Evolutionary conservation across 2,888 invertebrate species (phyloP).

Genomic region (Melinaea menophilus): DNA sequence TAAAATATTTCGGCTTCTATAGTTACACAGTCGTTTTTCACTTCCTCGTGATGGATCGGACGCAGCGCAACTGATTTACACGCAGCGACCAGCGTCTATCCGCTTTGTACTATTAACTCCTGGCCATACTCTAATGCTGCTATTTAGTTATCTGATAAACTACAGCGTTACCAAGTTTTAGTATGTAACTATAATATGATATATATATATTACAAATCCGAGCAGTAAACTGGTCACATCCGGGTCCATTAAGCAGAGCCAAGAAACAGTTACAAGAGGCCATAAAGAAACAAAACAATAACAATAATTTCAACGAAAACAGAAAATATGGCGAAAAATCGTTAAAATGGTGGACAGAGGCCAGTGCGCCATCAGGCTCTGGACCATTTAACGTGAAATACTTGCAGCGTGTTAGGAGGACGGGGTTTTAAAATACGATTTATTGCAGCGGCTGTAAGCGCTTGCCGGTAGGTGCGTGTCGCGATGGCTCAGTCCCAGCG

Average conservation of each 20-base stretch:
- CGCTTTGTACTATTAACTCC: constrained; percentile 7
- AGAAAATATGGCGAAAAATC: constrained; percentile 65
- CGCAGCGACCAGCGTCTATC: constrained; percentile 20
- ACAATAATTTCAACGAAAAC: constrained; percentile 63
- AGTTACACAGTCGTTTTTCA: constrained; percentile 40
- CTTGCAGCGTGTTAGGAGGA: constrained; percentile 39
- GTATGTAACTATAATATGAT: no score
- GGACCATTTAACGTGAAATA: constrained; percentile 75
- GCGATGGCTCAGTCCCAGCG: constrained; percentile 45
- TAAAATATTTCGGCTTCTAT: constrained; percentile 13
- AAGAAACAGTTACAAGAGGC: constrained; percentile 30
- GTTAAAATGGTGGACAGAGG: constrained; percentile 55
- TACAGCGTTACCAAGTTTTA: no score
- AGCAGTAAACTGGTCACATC: background rate
- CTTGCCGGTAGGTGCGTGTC: constrained; percentile 51
- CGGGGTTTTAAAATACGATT: constrained; percentile 57
- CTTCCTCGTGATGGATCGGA: constrained; percentile 38
- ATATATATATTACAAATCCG: background rate
- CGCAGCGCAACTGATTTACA: constrained; percentile 38
- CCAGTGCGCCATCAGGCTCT: constrained; percentile 59
- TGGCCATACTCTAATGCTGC: constrained; percentile 1
- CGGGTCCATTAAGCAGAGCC: constrained; percentile 23
- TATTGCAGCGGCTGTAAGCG: constrained; percentile 49
- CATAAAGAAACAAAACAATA: constrained; percentile 50
- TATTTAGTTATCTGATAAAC: background rate